Conservation (phyloP, 2,888 invertebrate genomes). For the Cepaea hortensis region DNA sequence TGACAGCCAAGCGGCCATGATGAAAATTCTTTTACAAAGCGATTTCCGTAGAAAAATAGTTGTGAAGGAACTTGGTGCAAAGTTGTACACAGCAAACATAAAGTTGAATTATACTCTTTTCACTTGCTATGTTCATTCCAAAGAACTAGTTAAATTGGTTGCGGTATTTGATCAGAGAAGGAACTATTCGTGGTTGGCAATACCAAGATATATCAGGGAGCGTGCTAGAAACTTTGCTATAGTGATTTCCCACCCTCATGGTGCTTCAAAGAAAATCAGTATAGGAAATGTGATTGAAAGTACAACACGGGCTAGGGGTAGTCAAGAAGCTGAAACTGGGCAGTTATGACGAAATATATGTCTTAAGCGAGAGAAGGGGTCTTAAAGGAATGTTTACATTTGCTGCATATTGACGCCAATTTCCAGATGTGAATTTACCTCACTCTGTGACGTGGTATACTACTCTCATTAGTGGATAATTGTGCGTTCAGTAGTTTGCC, state of each 20-base stretch:
- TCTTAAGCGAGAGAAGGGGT: constrained; percentile 6
- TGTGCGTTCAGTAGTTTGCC: no score
- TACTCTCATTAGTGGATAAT: background rate
- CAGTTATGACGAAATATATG: background rate
- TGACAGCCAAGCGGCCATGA: no score
- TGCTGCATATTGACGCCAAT: background rate
- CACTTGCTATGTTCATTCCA: no score
- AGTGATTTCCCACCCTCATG: constrained; percentile 34
- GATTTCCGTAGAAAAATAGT: background rate
- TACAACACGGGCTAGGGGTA: background rate
- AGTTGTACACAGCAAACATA: no score
- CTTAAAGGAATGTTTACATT: background rate
- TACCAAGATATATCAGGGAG: constrained; percentile 17
- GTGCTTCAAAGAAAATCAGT: no score
- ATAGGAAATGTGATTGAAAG: no score
- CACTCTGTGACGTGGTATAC: constrained; percentile 23
- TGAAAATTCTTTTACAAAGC: constrained; percentile 35
- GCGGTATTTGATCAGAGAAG: background rate
- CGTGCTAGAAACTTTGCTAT: constrained; percentile 22
- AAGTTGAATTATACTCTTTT: no score
- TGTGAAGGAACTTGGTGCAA: background rate
- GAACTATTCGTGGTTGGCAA: constrained; percentile 19
- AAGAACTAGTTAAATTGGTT: constrained; percentile 20
- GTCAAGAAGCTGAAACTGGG: background rate
- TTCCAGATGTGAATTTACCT: background rate